A percentile compares a stretch with the other conserved stretches of the same genome.
Evolutionary conservation across 2,888 invertebrate genomes (phyloP).

Genomic region (Selenia dentaria): DNA sequence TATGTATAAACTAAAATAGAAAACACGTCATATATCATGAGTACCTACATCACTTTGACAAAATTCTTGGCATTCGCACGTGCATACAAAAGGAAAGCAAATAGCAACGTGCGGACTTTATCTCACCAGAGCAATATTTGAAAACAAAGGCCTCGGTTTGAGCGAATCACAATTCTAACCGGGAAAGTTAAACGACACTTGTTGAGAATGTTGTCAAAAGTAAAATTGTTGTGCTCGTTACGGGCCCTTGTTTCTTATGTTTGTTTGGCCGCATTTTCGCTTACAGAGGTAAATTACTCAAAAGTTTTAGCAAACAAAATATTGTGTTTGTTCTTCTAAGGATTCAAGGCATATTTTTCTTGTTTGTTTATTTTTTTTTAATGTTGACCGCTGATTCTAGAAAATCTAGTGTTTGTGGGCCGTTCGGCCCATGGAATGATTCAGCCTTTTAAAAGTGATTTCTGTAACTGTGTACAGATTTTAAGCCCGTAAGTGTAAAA

Average conservation of each 20-base stretch:
- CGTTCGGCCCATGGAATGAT: too few species aligned
- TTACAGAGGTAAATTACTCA: conserved; percentile 29
- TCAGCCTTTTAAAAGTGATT: too few species aligned
- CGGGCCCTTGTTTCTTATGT: conserved; percentile 44
- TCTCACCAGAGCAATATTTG: conserved; percentile 34
- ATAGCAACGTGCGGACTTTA: conserved; percentile 34
- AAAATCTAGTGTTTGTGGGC: too few species aligned
- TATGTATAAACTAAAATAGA: too few species aligned
- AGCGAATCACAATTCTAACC: conserved; percentile 49
- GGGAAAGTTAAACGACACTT: conserved; percentile 67
- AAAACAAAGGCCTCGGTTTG: conserved; percentile 34
- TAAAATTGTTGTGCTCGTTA: conserved; percentile 45
- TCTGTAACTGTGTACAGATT: too few species aligned
- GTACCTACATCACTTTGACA: conserved; percentile 38
- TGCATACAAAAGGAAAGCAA: conserved; percentile 34
- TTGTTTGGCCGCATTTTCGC: conserved; percentile 33
- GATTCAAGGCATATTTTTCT: too few species aligned
- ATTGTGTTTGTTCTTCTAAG: conserved; percentile 2
- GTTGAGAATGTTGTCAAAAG: conserved; percentile 62
- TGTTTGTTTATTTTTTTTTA: too few species aligned
- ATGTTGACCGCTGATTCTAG: too few species aligned
- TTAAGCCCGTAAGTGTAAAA: too few species aligned
- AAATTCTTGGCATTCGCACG: conserved; percentile 36
- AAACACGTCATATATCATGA: too few species aligned
- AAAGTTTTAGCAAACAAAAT: conserved; percentile 17